phyloP scores from a whole-genome alignment of 2,888 invertebrate species.

The Pandemis heparana region DNA sequence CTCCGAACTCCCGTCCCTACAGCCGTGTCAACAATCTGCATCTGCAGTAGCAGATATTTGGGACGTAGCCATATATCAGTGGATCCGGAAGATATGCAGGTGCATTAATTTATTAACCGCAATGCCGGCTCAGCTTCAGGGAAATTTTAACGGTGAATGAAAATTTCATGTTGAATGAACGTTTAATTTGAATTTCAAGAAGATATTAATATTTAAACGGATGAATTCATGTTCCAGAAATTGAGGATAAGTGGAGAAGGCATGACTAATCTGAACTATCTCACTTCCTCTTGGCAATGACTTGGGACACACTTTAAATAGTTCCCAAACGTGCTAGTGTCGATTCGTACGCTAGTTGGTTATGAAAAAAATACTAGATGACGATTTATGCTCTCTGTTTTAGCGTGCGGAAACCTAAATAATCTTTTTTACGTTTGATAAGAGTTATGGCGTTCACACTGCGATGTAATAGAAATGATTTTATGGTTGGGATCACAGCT shows the following conservation, averaged over 20 bases:
- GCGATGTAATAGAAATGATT: slow-evolving; percentile 42
- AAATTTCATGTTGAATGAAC: slow-evolving; percentile 37
- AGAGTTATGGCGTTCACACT: slow-evolving; percentile 20
- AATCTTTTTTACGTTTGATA: slow-evolving; percentile 28
- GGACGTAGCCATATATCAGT: slow-evolving; percentile 68
- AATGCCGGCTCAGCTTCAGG: slow-evolving; percentile 33
- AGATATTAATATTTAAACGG: slow-evolving; percentile 34
- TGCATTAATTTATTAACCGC: slow-evolving; percentile 49
- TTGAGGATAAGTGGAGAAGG: slow-evolving; percentile 15
- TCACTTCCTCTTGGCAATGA: slow-evolving; percentile 42
- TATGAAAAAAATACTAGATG: background rate
- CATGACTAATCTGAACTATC: slow-evolving; percentile 34
- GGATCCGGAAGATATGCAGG: slow-evolving; percentile 67
- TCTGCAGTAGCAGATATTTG: slow-evolving; percentile 56
- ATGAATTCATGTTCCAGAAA: slow-evolving; percentile 24
- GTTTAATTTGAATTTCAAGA: slow-evolving; percentile 32
- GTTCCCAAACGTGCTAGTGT: background rate
- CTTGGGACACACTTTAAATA: slow-evolving; percentile 26
- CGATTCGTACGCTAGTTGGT: background rate
- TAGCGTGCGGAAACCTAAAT: slow-evolving; percentile 27
- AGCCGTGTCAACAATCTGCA: slow-evolving; percentile 42
- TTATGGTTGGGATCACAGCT: slow-evolving; percentile 61
- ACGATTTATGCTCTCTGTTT: slow-evolving; percentile 11
- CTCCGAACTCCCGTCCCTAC: no score
- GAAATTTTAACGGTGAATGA: slow-evolving; percentile 39